A percentile compares a stretch with the other conserved stretches of the same genome.
phyloP scores from a whole-genome alignment of 2,888 invertebrate species.

The Drosophila paracracens region DNA sequence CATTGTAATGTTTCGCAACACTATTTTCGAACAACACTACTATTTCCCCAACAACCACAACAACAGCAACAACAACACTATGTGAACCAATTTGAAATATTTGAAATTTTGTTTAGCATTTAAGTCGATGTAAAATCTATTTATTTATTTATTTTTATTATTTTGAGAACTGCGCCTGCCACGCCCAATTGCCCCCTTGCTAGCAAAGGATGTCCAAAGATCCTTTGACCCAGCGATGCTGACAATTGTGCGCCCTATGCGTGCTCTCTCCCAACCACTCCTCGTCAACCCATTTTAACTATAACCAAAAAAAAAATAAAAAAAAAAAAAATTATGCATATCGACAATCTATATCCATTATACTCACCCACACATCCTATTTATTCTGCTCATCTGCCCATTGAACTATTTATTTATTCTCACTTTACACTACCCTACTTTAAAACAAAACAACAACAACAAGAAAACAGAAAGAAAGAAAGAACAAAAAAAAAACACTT shows the following conservation, averaged over 20 bases:
- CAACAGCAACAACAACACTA: constrained; percentile 2
- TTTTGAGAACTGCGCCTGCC: constrained; percentile 59
- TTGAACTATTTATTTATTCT: constrained; percentile 70
- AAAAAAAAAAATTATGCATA: not conserved
- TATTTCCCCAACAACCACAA: constrained; percentile 36
- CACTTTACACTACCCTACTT: constrained; percentile 31
- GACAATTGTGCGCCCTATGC: constrained; percentile 79
- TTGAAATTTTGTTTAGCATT: constrained; percentile 66
- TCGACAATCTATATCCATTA: constrained; percentile 9
- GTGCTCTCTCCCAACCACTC: constrained; percentile 20
- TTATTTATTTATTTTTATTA: constrained; percentile 76
- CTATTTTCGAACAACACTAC: constrained; percentile 30
- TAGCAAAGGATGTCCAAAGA: constrained; percentile 80
- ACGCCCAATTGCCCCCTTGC: constrained; percentile 84
- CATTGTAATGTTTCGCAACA: constrained; percentile 25
- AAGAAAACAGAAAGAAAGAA: constrained; percentile 1
- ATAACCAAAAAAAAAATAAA: not conserved
- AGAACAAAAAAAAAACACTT: constrained; percentile 31
- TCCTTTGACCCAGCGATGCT: constrained; percentile 84
- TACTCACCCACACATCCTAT: constrained; percentile 50
- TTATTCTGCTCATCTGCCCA: constrained; percentile 68
- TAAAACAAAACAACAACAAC: constrained; percentile 13
- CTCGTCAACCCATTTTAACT: not conserved
- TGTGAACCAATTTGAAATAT: constrained; percentile 44
- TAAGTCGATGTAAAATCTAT: constrained; percentile 78